Evolutionary conservation across 1,140 invertebrate species (phyloP).

Genomic region (Leptoteleia sp.): DNA sequence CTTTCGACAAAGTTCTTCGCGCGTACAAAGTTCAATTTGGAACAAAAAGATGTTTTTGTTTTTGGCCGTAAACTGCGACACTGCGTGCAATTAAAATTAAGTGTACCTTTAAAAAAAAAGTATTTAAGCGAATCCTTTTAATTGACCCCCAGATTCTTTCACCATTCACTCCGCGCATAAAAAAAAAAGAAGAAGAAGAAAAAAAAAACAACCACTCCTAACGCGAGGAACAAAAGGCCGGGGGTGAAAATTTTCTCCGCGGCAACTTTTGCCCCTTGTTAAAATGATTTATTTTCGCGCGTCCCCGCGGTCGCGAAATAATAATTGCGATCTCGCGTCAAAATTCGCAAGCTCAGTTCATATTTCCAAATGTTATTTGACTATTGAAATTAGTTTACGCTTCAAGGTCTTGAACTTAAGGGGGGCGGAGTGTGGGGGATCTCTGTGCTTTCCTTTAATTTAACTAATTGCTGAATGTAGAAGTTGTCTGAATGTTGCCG

Average conservation of each 20-base stretch:
- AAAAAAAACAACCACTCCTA: too few relatives aligned
- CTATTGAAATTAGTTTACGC: conserved; percentile 28
- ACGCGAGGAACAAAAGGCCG: too few relatives aligned
- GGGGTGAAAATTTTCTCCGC: too few relatives aligned
- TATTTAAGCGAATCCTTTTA: conserved; percentile 54
- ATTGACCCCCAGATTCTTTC: conserved; percentile 33
- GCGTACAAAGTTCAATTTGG: conserved; percentile 12
- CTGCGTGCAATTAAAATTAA: conserved; percentile 45
- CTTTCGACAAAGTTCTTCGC: conserved; percentile 24
- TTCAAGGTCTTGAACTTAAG: conserved; percentile 42
- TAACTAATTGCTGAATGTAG: conserved; percentile 56
- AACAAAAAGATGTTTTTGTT: conserved; percentile 38
- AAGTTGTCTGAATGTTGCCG: conserved; percentile 47
- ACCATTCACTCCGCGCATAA: conserved; percentile 4
- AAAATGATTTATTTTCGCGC: too few relatives aligned
- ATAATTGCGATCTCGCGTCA: too few relatives aligned
- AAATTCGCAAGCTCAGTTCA: not conserved
- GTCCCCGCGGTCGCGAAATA: too few relatives aligned
- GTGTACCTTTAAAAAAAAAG: conserved; percentile 36
- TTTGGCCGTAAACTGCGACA: conserved; percentile 8
- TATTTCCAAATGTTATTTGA: conserved; percentile 11
- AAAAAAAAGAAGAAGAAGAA: too few relatives aligned
- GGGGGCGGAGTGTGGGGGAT: not conserved
- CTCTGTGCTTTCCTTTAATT: conserved; percentile 43
- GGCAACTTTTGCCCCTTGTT: too few relatives aligned